Percentiles rank a stretch among this genome's conserved stretches.
Conservation (phyloP, 53 echinoderm and acorn worm species). For the Zoroaster sp. region DNA sequence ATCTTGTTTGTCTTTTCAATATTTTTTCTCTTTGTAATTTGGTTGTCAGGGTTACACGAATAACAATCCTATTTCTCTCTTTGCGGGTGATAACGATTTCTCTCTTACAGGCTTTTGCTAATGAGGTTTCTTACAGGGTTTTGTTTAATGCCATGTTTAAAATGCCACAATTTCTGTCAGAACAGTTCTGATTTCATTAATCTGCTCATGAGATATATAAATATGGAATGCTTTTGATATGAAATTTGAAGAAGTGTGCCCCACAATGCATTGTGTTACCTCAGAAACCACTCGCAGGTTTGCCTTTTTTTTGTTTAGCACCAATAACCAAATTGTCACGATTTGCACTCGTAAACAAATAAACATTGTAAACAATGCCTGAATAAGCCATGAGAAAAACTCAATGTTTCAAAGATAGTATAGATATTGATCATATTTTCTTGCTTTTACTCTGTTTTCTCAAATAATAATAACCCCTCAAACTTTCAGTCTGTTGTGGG, state of each 20-base stretch:
- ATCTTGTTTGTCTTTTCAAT: too few species aligned
- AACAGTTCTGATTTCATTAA: neutral
- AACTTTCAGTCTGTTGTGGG: too few species aligned
- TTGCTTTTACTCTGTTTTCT: too few species aligned
- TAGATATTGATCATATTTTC: too few species aligned
- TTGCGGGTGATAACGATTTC: too few species aligned
- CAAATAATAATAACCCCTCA: too few species aligned
- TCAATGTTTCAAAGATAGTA: too few species aligned
- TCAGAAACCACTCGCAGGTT: neutral
- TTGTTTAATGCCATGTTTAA: constrained; percentile 21
- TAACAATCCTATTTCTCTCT: too few species aligned
- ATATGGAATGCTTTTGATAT: neutral
- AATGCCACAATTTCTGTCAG: constrained; percentile 21
- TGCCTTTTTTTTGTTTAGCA: neutral
- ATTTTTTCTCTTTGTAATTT: too few species aligned
- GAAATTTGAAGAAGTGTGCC: neutral
- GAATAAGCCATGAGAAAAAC: too few species aligned
- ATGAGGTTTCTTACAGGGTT: neutral
- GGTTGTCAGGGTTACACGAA: too few species aligned
- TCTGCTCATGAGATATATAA: neutral
- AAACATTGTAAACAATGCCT: neutral
- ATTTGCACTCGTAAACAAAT: neutral
- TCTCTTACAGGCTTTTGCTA: too few species aligned
- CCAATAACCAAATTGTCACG: neutral
- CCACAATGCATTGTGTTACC: constrained; percentile 45